Evolutionary conservation across 2,797 vertebrate genomes (phyloP).

Genomic region (Hippoglossus hippoglossus): DNA sequence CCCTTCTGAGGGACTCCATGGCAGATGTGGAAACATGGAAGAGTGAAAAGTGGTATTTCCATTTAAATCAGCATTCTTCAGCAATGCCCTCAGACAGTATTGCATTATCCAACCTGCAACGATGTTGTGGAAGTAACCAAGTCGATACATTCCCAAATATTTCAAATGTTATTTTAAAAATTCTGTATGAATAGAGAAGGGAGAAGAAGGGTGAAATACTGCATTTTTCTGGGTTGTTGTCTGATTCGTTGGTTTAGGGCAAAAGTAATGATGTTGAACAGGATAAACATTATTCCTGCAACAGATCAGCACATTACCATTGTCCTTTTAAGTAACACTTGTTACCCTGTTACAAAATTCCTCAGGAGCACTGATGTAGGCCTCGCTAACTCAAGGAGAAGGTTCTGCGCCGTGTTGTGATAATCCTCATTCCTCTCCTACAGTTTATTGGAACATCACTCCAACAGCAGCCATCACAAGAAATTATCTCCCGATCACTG

Average conservation of each 20-base stretch:
- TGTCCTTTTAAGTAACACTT: constrained; percentile 2
- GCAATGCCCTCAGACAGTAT: constrained; percentile 5
- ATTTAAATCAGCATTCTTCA: constrained; percentile 20
- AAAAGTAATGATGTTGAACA: background rate
- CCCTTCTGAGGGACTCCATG: constrained; percentile 33
- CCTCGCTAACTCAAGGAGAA: background rate
- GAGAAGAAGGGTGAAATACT: background rate
- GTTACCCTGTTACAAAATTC: constrained; percentile 10
- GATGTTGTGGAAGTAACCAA: constrained; percentile 1
- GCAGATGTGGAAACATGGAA: constrained; percentile 53
- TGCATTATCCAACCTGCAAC: background rate
- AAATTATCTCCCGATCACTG: constrained; percentile 69
- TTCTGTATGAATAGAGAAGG: background rate
- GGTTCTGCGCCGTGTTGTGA: constrained; percentile 20
- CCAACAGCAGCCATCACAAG: constrained; percentile 68
- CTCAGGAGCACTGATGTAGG: constrained; percentile 1
- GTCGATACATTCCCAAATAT: background rate
- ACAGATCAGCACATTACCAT: background rate
- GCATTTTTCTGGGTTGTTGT: background rate
- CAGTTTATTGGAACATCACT: constrained; percentile 53
- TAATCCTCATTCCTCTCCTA: constrained; percentile 50
- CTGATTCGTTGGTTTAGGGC: background rate
- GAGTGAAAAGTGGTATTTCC: constrained; percentile 35
- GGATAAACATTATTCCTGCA: background rate
- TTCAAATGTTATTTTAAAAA: background rate